Conservation (phyloP, 1,140 invertebrate species). For the Amphibalanus amphitrite region DNA sequence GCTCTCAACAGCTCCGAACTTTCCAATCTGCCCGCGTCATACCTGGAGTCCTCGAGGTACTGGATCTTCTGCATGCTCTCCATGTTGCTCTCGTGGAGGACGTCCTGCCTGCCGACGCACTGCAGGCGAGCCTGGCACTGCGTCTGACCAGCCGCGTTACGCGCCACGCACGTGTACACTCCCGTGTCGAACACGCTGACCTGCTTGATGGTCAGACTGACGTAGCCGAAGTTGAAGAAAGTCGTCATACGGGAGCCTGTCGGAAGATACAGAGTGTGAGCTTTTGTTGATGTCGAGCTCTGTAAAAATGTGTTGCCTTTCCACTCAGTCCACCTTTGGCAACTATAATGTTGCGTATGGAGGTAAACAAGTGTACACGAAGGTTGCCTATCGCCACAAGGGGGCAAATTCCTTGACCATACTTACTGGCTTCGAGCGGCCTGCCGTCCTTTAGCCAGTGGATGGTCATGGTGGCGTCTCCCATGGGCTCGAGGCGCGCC, state of each 20-base stretch:
- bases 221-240: conserved; percentile 92
- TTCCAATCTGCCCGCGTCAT: too few species aligned
- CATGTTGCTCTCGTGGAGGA: conserved; percentile 51
- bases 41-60: conserved; percentile 56
- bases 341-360: too few species aligned
- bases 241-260: conserved; percentile 70
- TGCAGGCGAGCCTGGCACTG: conserved; percentile 71
- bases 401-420: too few species aligned
- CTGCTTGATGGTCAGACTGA: conserved; percentile 87
- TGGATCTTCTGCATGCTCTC: conserved; percentile 75
- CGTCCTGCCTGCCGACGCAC: conserved; percentile 63
- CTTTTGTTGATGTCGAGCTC: too few species aligned
- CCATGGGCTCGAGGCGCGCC: conserved; percentile 77
- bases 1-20: too few species aligned
- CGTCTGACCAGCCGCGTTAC: conserved; percentile 71
- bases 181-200: conserved; percentile 80
- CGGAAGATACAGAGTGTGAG: too few species aligned
- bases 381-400: too few species aligned
- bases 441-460: conserved; percentile 92
- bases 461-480: conserved; percentile 74
- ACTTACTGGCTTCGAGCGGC: conserved; percentile 65
- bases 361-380: too few species aligned
- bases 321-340: too few species aligned
- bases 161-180: conserved; percentile 73
- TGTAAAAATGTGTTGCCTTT: too few species aligned